A percentile compares a stretch with the other conserved stretches of the same genome.
phyloP scores from a whole-genome alignment of 2,113 vertebrate species.

The Ploceus nigricollis region DNA sequence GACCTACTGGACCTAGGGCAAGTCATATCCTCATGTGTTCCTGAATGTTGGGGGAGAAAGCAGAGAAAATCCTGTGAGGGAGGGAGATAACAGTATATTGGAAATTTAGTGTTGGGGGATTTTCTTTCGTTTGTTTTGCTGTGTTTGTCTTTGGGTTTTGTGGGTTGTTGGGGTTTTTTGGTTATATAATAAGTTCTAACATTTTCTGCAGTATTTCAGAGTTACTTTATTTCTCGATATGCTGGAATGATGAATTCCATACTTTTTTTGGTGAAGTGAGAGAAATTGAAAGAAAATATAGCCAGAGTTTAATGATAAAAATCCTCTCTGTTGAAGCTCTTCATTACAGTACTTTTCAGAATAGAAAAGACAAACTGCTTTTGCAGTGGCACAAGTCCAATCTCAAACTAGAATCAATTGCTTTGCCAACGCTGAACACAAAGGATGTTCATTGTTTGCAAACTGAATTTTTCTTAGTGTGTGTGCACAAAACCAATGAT shows the following conservation, averaged over 20 bases:
- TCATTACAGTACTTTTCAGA: slow-evolving; percentile 56
- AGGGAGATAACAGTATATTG: neutral
- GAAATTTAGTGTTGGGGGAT: neutral
- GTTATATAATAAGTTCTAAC: neutral
- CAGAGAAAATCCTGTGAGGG: neutral
- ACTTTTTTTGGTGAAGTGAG: neutral
- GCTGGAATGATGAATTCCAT: slow-evolving; percentile 2
- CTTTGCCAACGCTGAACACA: slow-evolving; percentile 75
- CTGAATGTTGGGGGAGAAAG: neutral
- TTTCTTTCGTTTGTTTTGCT: neutral
- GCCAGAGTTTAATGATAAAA: slow-evolving; percentile 6
- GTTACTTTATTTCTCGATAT: slow-evolving; percentile 22
- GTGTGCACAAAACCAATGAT: slow-evolving; percentile 49
- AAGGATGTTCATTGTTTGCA: slow-evolving; percentile 82
- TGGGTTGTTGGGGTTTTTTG: neutral
- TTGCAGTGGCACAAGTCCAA: slow-evolving; percentile 69
- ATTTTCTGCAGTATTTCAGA: neutral
- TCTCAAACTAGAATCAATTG: slow-evolving; percentile 75
- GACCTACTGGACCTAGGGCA: neutral
- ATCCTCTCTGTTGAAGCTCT: slow-evolving; percentile 38
- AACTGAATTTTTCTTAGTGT: slow-evolving; percentile 66
- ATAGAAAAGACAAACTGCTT: slow-evolving; percentile 64
- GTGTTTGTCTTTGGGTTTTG: neutral
- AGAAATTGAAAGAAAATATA: slow-evolving; percentile 28
- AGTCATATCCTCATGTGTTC: neutral